Percentiles rank a stretch among this genome's conserved stretches.
Conservation (phyloP, 2,113 vertebrate species). For the Ramphastos sulfuratus region DNA sequence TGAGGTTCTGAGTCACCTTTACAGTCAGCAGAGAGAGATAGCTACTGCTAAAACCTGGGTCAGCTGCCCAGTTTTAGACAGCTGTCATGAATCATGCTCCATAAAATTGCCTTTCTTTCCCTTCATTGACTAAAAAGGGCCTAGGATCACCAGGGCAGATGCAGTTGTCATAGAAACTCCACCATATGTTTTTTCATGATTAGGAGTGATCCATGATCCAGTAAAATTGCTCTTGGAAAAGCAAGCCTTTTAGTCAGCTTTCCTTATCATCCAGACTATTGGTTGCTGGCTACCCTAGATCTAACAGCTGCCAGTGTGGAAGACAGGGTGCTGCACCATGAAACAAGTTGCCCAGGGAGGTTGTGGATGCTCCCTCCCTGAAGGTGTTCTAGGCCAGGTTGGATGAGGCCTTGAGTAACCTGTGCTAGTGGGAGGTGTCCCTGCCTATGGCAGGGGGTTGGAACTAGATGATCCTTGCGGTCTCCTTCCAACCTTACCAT, state of each 20-base stretch:
- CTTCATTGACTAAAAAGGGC: background rate
- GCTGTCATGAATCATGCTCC: background rate
- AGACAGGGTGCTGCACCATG: background rate
- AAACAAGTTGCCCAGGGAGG: too few species aligned
- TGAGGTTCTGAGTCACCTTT: background rate
- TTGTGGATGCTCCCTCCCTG: too few species aligned
- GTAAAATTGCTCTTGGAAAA: background rate
- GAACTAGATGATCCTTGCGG: too few species aligned
- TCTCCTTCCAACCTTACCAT: too few species aligned
- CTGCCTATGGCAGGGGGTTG: too few species aligned
- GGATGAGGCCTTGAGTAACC: too few species aligned
- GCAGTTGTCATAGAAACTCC: background rate
- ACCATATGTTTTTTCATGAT: background rate
- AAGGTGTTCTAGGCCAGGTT: too few species aligned
- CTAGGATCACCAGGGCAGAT: background rate
- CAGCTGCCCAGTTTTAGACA: background rate
- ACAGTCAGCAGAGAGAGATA: background rate
- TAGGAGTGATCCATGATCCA: background rate
- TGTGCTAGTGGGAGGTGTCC: too few species aligned
- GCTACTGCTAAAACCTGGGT: background rate
- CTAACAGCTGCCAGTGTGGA: background rate
- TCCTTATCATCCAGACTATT: background rate
- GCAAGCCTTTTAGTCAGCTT: background rate
- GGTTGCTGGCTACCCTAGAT: background rate
- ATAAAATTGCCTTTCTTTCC: background rate